phyloP scores from a whole-genome alignment of 2,888 invertebrate genomes.

The Lottia scabra region DNA sequence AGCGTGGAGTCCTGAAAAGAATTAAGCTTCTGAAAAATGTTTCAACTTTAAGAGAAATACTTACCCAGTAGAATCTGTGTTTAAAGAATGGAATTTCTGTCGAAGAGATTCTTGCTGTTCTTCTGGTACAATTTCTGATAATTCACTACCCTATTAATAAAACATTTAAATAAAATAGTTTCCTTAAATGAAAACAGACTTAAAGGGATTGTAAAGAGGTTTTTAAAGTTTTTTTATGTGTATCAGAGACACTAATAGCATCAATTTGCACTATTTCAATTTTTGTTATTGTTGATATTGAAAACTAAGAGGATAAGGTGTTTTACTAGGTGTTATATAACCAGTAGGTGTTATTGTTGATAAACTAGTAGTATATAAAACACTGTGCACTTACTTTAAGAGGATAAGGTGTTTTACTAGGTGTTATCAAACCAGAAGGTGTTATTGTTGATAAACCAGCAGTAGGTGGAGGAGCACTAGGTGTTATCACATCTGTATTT shows the following conservation, averaged over 20 bases:
- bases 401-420: conserved; percentile 44
- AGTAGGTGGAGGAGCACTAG: background rate
- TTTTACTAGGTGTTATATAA: conserved; percentile 20
- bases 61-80: conserved; percentile 59
- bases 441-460: background rate
- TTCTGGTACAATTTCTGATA: conserved; percentile 38
- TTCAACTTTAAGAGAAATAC: conserved; percentile 1
- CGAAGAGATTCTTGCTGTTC: conserved; percentile 44
- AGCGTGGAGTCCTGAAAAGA: no score
- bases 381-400: conserved; percentile 33
- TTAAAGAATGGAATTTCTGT: conserved; percentile 52
- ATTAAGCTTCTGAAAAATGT: no score
- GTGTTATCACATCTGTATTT: background rate
- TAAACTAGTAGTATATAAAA: background rate
- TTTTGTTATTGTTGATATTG: no score
- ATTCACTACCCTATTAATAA: conserved; percentile 41
- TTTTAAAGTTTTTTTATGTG: no score
- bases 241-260: no score
- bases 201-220: no score
- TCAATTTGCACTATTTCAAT: no score
- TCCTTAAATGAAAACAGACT: no score
- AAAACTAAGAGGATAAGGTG: conserved; percentile 50
- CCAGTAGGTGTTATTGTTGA: background rate
- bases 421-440: background rate
- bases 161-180: no score